A percentile compares a stretch with the other conserved stretches of the same genome.
phyloP scores from a whole-genome alignment of 2,113 vertebrate genomes.

The Chloroceryle aenea region DNA sequence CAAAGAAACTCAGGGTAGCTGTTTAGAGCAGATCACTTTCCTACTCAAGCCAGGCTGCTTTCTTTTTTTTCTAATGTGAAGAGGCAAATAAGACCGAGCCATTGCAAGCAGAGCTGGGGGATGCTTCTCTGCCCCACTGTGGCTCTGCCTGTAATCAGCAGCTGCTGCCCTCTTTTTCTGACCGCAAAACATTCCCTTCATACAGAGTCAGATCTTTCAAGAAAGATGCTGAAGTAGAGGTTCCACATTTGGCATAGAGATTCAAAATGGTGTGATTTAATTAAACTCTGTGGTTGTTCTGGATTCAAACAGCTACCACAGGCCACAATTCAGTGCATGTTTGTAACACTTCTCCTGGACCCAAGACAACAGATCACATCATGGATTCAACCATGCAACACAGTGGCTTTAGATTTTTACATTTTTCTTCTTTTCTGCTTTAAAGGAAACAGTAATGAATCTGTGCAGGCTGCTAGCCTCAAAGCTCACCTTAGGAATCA shows the following conservation, averaged over 20 bases:
- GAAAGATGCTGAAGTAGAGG: background rate
- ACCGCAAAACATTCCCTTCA: background rate
- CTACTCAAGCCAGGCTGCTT: background rate
- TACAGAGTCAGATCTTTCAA: background rate
- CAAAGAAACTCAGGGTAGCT: background rate
- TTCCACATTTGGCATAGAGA: background rate
- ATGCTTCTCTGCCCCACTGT: background rate
- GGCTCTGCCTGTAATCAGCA: background rate
- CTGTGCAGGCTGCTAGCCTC: background rate
- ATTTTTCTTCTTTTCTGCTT: background rate
- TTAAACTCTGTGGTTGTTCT: background rate
- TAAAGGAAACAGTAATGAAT: background rate
- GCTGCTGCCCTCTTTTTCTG: background rate
- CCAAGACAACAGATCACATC: background rate
- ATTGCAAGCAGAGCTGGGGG: background rate
- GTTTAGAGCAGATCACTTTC: background rate
- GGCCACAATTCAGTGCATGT: background rate
- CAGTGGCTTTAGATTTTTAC: background rate
- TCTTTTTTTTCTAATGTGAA: background rate
- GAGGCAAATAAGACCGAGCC: background rate
- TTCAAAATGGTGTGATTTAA: background rate
- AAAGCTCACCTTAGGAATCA: conserved; percentile 70
- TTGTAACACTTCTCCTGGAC: background rate
- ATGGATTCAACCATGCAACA: background rate
- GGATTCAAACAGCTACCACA: background rate